Evolutionary conservation across 2,113 vertebrate genomes (phyloP).

Genomic region (Otis tarda): DNA sequence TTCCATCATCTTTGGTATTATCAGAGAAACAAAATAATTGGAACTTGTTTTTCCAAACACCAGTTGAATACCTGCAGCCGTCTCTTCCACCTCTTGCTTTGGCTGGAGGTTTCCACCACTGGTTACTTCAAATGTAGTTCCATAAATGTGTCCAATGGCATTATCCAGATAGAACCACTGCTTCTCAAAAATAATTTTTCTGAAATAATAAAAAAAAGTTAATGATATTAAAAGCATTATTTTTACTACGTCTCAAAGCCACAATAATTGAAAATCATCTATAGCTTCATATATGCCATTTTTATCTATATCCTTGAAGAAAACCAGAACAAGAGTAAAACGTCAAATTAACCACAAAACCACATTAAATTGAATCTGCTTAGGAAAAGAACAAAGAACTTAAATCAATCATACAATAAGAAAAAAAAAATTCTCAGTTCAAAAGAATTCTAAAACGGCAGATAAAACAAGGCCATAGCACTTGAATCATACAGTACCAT

Average conservation of each 20-base stretch:
- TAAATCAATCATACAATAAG: rapidly evolving
- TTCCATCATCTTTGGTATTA: background rate
- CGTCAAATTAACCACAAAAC: background rate
- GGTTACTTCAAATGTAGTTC: slow-evolving; percentile 88
- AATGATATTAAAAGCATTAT: background rate
- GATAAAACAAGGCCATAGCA: background rate
- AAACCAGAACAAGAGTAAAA: background rate
- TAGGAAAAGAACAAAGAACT: background rate
- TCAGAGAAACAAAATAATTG: background rate
- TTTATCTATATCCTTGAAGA: background rate
- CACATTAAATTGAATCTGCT: background rate
- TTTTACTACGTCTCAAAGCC: background rate
- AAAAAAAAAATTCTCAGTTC: background rate
- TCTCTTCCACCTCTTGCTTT: slow-evolving; percentile 72
- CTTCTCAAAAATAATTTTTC: slow-evolving; percentile 96
- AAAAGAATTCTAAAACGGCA: background rate
- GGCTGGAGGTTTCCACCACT: slow-evolving; percentile 85
- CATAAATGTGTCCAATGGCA: slow-evolving; percentile 85
- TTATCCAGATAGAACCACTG: slow-evolving; percentile 95
- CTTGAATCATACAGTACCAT: background rate
- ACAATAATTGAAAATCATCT: background rate
- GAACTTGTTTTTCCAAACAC: background rate
- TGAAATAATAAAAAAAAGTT: slow-evolving; percentile 57
- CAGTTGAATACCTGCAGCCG: slow-evolving; percentile 75
- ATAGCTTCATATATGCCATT: background rate